Evolutionary conservation across 2,113 vertebrate genomes (phyloP), one percentile per base, ranked within the genome.

Genomic region (Lepus timidus): DNA sequence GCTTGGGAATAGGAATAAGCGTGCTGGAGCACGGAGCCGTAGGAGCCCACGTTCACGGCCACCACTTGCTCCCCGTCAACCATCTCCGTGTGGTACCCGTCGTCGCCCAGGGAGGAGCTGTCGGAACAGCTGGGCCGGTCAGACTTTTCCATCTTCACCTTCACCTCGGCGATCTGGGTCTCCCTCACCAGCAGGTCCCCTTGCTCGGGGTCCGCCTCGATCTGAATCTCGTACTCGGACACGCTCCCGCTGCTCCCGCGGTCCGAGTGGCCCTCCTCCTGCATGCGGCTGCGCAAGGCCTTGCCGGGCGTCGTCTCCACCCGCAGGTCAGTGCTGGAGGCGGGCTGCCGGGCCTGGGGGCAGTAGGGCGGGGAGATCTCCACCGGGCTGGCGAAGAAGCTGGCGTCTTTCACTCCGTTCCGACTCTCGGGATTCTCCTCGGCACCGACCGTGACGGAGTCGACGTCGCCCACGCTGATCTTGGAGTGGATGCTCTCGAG

Each of bases 401-500:
- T 98, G 97, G 98, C 96, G 52, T 99, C 99, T 93, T 99, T 99
- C 88, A 99, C 98, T 22, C 99, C 99, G 0, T 99, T 99, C 92
- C 98, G 98, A 95, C 98, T 98, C 96, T 98, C 98, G 33, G 98
- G 96, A 14, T 97, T 98, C 83, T 98, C 99, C n/a, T 99, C 99
- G 31, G 98, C 99, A 85, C 98, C 99, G 6, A 99, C 98, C 33
- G 99, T 99, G 87, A 98, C 98, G 8, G 99, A 98, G 92, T 98
- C 98, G 7, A 98, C 98, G 1, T 98, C 98, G 25, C 99, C 99
- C 9, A 99, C 98, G 44, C 98, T 99, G 97, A 99, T 99, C 98
- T 99, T 99, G 22, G 99, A 99, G 97, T 99, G 99, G 97, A 99
- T 99, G 95, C 99, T 99, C 98, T 99, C 99, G 80, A 99, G 98